A percentile compares a stretch with the other conserved stretches of the same genome.
Evolutionary conservation across 2,888 invertebrate species (phyloP).

Genomic region (Diadegma fenestrale): DNA sequence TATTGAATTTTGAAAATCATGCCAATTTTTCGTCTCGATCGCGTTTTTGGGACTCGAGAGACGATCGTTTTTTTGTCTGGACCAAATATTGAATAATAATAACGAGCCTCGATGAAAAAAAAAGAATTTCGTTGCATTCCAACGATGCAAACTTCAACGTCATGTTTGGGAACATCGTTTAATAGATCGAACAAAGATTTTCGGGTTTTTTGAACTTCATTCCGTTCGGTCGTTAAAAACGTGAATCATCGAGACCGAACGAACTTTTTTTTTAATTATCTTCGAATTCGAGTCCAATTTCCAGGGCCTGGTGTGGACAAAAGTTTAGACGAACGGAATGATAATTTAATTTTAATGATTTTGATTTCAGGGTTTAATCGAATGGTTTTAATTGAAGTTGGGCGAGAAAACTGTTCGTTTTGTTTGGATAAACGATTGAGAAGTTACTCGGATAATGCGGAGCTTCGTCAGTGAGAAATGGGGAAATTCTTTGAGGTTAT

Average conservation of each 20-base stretch:
- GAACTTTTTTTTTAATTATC: neutral
- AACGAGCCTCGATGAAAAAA: too few species aligned
- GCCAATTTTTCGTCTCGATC: too few species aligned
- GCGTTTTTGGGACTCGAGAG: too few species aligned
- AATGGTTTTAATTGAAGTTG: neutral
- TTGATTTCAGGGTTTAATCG: neutral
- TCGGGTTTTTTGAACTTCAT: neutral
- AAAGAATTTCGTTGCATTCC: too few species aligned
- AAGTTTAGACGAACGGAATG: neutral
- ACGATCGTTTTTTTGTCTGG: too few species aligned
- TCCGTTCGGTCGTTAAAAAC: neutral
- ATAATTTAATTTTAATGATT: neutral
- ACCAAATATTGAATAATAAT: too few species aligned
- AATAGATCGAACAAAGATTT: neutral
- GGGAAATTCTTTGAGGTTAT: slow-evolving; percentile 22
- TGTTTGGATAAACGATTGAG: neutral
- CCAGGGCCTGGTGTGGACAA: neutral
- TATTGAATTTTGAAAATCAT: too few species aligned
- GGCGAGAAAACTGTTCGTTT: neutral
- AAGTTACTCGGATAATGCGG: neutral
- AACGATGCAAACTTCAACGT: too few species aligned
- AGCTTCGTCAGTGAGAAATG: neutral
- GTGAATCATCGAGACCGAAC: neutral
- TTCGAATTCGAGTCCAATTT: neutral
- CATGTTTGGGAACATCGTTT: neutral